phyloP scores from a whole-genome alignment of 2,113 vertebrate genomes.

The Hippopotamus amphibius region DNA sequence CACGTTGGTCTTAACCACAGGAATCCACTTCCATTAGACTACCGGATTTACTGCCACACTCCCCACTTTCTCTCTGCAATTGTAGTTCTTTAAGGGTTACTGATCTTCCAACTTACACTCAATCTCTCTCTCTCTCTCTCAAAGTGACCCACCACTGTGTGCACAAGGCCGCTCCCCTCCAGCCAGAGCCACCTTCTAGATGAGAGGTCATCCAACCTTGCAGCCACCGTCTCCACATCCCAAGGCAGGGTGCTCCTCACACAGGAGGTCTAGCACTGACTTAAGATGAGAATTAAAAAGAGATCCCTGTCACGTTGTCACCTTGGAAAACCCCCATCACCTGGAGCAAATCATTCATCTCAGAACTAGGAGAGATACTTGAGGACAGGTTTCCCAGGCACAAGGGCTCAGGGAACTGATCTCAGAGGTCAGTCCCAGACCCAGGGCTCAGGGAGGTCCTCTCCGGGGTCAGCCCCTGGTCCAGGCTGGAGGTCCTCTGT shows the following conservation, averaged over 20 bases:
- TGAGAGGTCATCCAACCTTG: fast-evolving
- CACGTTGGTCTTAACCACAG: too few relatives aligned
- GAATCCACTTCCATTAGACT: background rate
- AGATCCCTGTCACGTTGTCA: background rate
- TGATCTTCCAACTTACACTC: too few relatives aligned
- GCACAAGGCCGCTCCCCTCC: background rate
- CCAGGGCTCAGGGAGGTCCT: background rate
- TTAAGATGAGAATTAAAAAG: background rate
- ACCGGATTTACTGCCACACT: background rate
- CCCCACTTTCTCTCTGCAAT: background rate
- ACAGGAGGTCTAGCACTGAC: too few relatives aligned
- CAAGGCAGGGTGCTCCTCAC: background rate
- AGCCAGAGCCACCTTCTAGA: background rate
- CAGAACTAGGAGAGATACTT: background rate
- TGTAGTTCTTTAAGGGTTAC: background rate
- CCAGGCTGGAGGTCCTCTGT: fast-evolving
- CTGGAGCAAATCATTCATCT: background rate
- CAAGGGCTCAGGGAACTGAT: background rate
- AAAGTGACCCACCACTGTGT: background rate
- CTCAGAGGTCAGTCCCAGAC: background rate
- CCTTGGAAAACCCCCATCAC: background rate
- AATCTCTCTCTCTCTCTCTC: background rate
- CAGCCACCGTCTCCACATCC: background rate
- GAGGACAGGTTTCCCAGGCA: background rate
- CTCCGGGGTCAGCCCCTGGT: fast-evolving